A percentile compares a stretch with the other conserved stretches of the same genome.
Conservation (phyloP, 1,140 invertebrate species). For the Lycorma delicatula region DNA sequence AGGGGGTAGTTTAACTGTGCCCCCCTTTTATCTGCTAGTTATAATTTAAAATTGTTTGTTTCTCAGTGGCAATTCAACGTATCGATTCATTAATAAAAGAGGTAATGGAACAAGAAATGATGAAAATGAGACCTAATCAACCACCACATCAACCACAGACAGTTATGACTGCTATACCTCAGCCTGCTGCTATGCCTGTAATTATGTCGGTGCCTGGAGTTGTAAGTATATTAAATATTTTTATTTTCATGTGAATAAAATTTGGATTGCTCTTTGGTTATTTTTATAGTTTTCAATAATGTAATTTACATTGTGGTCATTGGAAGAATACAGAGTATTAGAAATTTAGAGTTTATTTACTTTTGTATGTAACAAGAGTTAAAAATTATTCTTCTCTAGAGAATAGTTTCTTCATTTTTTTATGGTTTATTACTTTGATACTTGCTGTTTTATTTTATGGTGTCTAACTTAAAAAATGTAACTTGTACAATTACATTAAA, state of each 20-base stretch:
- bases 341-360: neutral
- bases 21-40: neutral
- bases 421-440: slow-evolving; percentile 10
- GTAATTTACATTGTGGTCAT: no score
- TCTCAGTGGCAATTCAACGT: slow-evolving; percentile 49
- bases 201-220: slow-evolving; percentile 6
- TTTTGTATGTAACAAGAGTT: neutral
- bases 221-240: no score
- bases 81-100: slow-evolving; percentile 49
- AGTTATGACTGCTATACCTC: no score
- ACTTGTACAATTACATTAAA: no score
- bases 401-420: slow-evolving; percentile 6
- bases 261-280: no score
- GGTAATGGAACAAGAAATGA: slow-evolving; percentile 22
- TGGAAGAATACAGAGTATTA: no score
- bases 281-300: no score
- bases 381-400: slow-evolving; percentile 5
- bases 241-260: no score
- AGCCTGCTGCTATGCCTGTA: no score
- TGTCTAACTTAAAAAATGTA: no score
- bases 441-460: slow-evolving; percentile 12
- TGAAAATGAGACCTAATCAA: slow-evolving; percentile 10
- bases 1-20: no score
- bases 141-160: no score
- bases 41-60: slow-evolving; percentile 19